Evolutionary conservation across 2,113 vertebrate species (phyloP).

Genomic region (Semnopithecus entellus): DNA sequence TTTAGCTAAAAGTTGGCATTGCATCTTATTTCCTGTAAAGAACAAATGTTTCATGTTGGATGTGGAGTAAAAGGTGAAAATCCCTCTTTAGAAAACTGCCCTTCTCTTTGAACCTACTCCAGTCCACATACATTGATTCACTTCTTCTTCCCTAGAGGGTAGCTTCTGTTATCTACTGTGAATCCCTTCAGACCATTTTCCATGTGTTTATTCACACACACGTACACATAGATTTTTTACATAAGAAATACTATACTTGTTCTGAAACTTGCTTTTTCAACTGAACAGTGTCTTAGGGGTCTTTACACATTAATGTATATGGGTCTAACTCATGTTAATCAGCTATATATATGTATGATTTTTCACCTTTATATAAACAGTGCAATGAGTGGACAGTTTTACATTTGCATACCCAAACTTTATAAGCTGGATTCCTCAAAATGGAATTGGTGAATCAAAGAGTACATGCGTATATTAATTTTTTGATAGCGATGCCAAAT

Average conservation of each 20-base stretch:
- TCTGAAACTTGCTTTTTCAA: neutral
- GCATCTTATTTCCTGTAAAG: slow-evolving; percentile 18
- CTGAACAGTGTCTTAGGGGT: neutral
- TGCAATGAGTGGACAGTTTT: neutral
- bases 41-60: neutral
- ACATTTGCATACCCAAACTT: neutral
- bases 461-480: neutral
- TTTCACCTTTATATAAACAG: slow-evolving; percentile 16
- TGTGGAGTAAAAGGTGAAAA: neutral
- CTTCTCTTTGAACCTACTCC: neutral
- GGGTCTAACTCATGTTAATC: neutral
- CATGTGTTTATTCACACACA: neutral
- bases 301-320: neutral
- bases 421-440: neutral
- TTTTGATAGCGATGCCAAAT: neutral
- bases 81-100: neutral
- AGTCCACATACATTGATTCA: neutral
- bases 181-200: neutral
- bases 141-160: neutral
- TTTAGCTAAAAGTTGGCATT: slow-evolving; percentile 31
- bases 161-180: neutral
- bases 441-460: neutral
- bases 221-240: too few species aligned
- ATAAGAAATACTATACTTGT: neutral
- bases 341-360: neutral